These are phyloP conservation scores for Pholis gunnellus DNA, from an alignment of 2,113 vertebrate species.

Conservation along the genomic window DNA sequence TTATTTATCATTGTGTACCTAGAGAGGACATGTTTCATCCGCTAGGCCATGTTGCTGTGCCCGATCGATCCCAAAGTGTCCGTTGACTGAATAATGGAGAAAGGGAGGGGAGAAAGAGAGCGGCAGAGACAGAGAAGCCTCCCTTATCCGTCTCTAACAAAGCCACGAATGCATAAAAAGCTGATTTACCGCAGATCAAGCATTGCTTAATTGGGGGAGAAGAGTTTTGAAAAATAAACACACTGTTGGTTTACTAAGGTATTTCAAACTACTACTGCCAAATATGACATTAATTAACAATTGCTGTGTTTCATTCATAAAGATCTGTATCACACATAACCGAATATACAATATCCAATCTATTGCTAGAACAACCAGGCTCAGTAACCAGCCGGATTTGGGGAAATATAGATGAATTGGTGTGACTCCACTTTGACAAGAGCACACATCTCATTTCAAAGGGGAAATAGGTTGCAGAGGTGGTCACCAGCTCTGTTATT, in stretches of 20 bases:
- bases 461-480: slow-evolving; percentile 36
- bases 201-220: slow-evolving; percentile 30
- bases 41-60: slow-evolving; percentile 79
- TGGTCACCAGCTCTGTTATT: slow-evolving; percentile 30
- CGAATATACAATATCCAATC: neutral
- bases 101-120: slow-evolving; percentile 47
- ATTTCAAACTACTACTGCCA: neutral
- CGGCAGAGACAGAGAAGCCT: slow-evolving; percentile 32
- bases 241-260: slow-evolving; percentile 1
- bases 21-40: slow-evolving; percentile 85
- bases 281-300: too few relatives aligned
- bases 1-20: slow-evolving; percentile 86
- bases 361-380: slow-evolving; percentile 1
- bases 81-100: slow-evolving; percentile 83
- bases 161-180: slow-evolving; percentile 44
- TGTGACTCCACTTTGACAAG: slow-evolving; percentile 23
- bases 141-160: slow-evolving; percentile 43
- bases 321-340: neutral
- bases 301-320: neutral
- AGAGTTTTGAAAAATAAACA: neutral
- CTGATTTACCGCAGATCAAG: slow-evolving; percentile 42
- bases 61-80: slow-evolving; percentile 83
- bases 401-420: slow-evolving; percentile 6
- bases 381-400: slow-evolving; percentile 14
- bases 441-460: slow-evolving; percentile 45